Conservation (phyloP, 2,888 invertebrate species). For the Nymphalis c-album region DNA sequence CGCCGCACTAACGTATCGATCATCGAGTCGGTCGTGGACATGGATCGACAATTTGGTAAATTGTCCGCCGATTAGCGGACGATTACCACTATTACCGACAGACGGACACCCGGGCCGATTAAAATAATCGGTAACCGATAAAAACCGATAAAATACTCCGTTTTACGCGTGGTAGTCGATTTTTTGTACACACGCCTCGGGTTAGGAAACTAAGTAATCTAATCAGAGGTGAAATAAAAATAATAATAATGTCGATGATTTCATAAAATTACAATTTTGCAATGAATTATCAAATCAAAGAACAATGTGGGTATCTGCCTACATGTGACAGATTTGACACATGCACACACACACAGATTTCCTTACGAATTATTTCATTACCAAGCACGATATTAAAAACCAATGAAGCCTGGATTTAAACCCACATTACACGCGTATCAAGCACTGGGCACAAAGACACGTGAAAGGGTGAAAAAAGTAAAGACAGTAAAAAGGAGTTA, state of each 20-base stretch:
- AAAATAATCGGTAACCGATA: constrained; percentile 80
- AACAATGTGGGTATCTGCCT: too few relatives aligned
- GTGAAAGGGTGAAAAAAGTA: too few relatives aligned
- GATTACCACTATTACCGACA: constrained; percentile 79
- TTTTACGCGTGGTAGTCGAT: constrained; percentile 57
- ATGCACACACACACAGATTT: too few relatives aligned
- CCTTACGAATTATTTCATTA: too few relatives aligned
- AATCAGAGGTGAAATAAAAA: constrained; percentile 19
- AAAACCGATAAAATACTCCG: constrained; percentile 74
- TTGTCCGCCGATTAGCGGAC: constrained; percentile 80
- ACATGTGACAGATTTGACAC: too few relatives aligned
- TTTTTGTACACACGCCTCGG: constrained; percentile 56
- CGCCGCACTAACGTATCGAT: constrained; percentile 64
- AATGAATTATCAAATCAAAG: background rate
- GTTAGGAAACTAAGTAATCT: constrained; percentile 37
- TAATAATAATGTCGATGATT: background rate
- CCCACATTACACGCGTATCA: too few relatives aligned
- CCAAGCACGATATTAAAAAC: too few relatives aligned
- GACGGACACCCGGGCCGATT: constrained; percentile 80
- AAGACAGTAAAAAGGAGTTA: too few relatives aligned
- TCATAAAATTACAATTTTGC: background rate
- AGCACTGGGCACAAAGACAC: too few relatives aligned
- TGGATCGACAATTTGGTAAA: constrained; percentile 81
- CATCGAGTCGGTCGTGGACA: constrained; percentile 75
- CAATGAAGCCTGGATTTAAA: too few relatives aligned